These are phyloP conservation scores for Semaprochilodus insignis DNA, from an alignment of 2,797 vertebrate species.

Conservation along the genomic window DNA sequence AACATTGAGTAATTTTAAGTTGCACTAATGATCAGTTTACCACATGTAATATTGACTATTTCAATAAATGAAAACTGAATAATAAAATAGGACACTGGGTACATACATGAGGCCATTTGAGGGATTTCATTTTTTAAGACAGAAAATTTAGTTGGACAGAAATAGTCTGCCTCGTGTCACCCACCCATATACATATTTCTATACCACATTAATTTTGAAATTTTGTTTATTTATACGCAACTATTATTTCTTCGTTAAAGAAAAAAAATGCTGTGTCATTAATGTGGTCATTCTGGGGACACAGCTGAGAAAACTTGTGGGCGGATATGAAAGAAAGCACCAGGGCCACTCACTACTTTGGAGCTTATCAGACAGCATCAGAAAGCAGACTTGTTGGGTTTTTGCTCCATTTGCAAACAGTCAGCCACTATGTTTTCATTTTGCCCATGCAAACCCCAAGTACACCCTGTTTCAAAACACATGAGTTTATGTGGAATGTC, in stretches of 20 bases:
- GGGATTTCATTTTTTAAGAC: too few species aligned
- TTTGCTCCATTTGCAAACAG: conserved; percentile 21
- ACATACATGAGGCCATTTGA: too few species aligned
- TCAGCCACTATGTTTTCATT: conserved; percentile 25
- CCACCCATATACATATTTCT: not conserved
- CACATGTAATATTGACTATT: too few species aligned
- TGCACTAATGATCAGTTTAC: too few species aligned
- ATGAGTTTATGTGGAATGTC: conserved; percentile 21
- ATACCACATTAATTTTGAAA: not conserved
- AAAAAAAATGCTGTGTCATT: not conserved
- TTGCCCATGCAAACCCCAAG: conserved; percentile 30
- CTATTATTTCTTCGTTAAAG: not conserved
- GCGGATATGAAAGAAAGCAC: not conserved
- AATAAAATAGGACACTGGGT: too few species aligned
- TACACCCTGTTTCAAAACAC: conserved; percentile 41
- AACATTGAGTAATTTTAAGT: too few species aligned
- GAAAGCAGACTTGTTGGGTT: not conserved
- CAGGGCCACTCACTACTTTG: conserved; percentile 9
- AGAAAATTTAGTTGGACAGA: too few species aligned
- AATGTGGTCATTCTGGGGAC: not conserved
- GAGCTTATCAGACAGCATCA: conserved; percentile 40
- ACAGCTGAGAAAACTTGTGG: conserved; percentile 22
- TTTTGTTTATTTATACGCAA: conserved; percentile 9
- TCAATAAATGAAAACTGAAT: too few species aligned
- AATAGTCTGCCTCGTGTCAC: too few species aligned